These are phyloP conservation scores for Cosmia pyralina DNA, from an alignment of 2,888 invertebrate genomes.

Conservation along the genomic window DNA sequence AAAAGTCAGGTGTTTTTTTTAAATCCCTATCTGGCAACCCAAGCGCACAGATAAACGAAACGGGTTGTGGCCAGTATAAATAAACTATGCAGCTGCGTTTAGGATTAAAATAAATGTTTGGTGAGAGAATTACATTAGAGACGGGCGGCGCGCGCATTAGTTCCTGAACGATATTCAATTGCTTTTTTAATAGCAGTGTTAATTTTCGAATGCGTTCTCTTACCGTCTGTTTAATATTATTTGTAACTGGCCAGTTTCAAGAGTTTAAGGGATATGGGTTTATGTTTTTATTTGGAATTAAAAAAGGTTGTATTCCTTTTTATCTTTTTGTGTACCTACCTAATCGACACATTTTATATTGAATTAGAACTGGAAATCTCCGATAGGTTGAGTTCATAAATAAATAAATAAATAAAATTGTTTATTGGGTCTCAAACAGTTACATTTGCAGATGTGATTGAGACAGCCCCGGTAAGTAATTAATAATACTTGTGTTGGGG, in stretches of 20 bases:
- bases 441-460: no score
- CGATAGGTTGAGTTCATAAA: neutral
- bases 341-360: neutral
- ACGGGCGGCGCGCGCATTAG: slow-evolving; percentile 55
- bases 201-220: slow-evolving; percentile 59
- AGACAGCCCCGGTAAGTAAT: no score
- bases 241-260: slow-evolving; percentile 51
- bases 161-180: slow-evolving; percentile 63
- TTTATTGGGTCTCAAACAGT: no score
- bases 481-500: no score
- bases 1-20: slow-evolving; percentile 32
- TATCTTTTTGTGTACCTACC: neutral
- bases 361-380: neutral
- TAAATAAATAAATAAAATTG: no score
- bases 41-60: slow-evolving; percentile 60
- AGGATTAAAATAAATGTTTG: slow-evolving; percentile 71
- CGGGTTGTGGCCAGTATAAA: slow-evolving; percentile 72
- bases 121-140: slow-evolving; percentile 67
- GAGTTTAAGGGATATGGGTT: slow-evolving; percentile 30
- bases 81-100: slow-evolving; percentile 70
- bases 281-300: slow-evolving; percentile 27
- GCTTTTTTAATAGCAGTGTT: slow-evolving; percentile 65
- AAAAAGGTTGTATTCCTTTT: slow-evolving; percentile 19
- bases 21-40: slow-evolving; percentile 59
- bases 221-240: slow-evolving; percentile 57